A percentile compares a stretch with the other conserved stretches of the same genome.
Evolutionary conservation across 2,113 vertebrate species (phyloP).

Genomic region (Notarius lentiginosus): DNA sequence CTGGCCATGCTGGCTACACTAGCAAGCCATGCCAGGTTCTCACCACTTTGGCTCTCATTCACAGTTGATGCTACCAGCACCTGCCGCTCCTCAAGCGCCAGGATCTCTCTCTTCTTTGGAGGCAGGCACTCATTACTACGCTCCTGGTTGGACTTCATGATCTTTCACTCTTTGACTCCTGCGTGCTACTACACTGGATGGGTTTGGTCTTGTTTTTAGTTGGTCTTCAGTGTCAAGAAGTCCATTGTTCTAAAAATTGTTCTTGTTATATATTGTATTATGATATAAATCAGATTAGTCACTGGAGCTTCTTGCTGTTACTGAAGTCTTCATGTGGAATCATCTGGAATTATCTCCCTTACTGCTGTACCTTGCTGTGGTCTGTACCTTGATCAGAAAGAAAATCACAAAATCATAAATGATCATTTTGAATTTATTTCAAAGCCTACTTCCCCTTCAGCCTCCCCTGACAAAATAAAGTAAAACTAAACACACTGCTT

Average conservation of each 20-base stretch:
- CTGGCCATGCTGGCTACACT: conserved; percentile 76
- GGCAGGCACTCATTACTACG: conserved; percentile 97
- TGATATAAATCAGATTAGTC: conserved; percentile 78
- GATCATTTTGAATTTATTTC: background rate
- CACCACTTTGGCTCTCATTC: conserved; percentile 77
- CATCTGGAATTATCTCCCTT: conserved; percentile 78
- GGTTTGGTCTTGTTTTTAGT: conserved; percentile 12
- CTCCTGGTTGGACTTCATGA: conserved; percentile 98
- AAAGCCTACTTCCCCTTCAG: too few species aligned
- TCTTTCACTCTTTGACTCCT: conserved; percentile 53
- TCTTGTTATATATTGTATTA: conserved; percentile 62
- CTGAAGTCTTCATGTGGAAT: conserved; percentile 95
- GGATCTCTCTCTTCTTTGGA: conserved; percentile 97
- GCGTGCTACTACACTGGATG: conserved; percentile 57
- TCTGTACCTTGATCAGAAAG: conserved; percentile 68
- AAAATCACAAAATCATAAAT: conserved; percentile 34
- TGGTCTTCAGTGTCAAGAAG: conserved; percentile 62
- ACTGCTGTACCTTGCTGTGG: conserved; percentile 55
- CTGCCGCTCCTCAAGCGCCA: conserved; percentile 88
- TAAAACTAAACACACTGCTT: background rate
- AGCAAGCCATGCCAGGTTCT: conserved; percentile 90
- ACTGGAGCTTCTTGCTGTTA: conserved; percentile 82
- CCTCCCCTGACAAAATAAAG: background rate
- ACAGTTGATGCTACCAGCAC: conserved; percentile 71
- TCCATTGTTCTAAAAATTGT: conserved; percentile 16